Base-by-base conservation (phyloP, 2,113 vertebrate genomes). In the Crotalus tigris region DNA sequence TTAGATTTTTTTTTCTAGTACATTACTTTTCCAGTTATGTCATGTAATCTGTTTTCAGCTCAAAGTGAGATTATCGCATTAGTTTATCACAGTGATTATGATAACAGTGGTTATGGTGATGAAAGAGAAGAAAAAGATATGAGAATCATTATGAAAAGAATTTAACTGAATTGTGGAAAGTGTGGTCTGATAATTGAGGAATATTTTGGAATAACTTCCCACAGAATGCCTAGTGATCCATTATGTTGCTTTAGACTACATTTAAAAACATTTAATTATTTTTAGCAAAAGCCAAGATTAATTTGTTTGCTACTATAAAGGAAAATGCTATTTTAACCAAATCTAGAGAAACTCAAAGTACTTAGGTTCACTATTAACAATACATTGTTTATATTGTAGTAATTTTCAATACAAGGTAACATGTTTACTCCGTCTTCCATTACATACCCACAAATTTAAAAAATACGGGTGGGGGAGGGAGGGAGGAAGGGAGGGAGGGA, bases 41-140 rank as follows among this genome's bases (percentile, higher is more conserved):
- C 97, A 98, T 97, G 93, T 95, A 98, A 97, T 97, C 92, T 55
- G 81, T 93, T 97, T 95, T 91, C n/a, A 96, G 94, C 96, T 97
- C 97, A 96, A 96, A 88, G 88, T 94, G 44, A 92, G 92, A 92
- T 93, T 92, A 96, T 57, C 58, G 51, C 61, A 81, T 57, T 64
- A 89, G 29, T 91, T 2, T 81, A 3, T 58, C 3, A 39, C 2
- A 57, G 19, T 57, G 55, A 57, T 57, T 15, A 55, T 17, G 13
- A 55, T 55, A 55, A 55, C 54, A 55, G 12, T 55, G 3, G 3
- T 55, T 15, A 17, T 55, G 54, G 19, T 57, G 55, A 57, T 57
- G 55, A 57, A 57, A 57, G 55, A 19, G 54, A 19, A 57, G 55
- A 57, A 55, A 55, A 55, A 17, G 55, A 57, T 57, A 57, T 57